Evolutionary conservation across 2,888 invertebrate species (phyloP), one percentile per base, ranked within the genome.

Genomic region (Rhagium mordax): DNA sequence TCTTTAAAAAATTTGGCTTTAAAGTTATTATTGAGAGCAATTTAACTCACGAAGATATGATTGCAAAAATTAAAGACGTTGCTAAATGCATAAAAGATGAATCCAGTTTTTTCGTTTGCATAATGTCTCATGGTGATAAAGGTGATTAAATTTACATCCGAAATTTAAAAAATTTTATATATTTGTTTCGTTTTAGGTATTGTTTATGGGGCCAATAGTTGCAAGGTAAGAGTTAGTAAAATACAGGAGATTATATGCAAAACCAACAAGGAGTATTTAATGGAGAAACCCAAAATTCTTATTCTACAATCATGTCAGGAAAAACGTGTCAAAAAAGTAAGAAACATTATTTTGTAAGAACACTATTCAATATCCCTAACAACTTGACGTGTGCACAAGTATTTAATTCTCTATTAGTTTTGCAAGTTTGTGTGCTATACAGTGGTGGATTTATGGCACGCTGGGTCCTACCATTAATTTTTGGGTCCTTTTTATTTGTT

Each of bases 261-360:
- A 1, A 81, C 79, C 5, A 82, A 86, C 57, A 76, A 77, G 47
- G 51, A 47, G 15, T 77, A 81, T 61, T 84, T 91, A 18, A 75
- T 81, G 1, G 85, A 87, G 2, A 90, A 90, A 80, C 90, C 90
- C 13, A 92, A 91, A 85, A 81, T 91, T 66, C 81, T 91, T 0
- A 88, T 92, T 60, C 86, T 91, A 49, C 91, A 92, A 83, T 90
- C 91, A 0, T 92, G 92, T 74, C 92, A 91, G 90, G 89, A 29
- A 82, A 77, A 2, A 70, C 79, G 49, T 84, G 84, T 48, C 85
- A 84, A 76, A 79, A 78, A 80, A 53, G 85, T 86, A 81, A 74
- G 74, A 61, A 41, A n/a, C 60, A 3, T 2, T 21, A 59, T 61
- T 61, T 70, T 16, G 47, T 48, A 41, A 2, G 6, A 16, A 1